Evolutionary conservation across 2,113 vertebrate genomes (phyloP).

Genomic region (Fukomys damarensis): DNA sequence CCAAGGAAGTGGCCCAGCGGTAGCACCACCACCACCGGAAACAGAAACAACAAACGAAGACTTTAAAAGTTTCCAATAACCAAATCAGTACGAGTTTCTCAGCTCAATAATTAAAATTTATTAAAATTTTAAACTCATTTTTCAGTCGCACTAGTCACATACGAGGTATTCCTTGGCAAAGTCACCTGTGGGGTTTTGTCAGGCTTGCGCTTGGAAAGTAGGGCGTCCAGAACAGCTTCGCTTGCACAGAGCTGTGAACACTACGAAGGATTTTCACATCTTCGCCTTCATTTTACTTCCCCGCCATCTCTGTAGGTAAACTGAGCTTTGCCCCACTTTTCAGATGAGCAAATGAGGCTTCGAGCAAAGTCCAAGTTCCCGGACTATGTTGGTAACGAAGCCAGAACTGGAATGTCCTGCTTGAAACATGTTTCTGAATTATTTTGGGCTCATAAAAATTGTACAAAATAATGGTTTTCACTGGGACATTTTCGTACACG

Average conservation of each 20-base stretch:
- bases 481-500: neutral
- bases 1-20: too few species aligned
- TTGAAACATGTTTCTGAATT: neutral
- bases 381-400: neutral
- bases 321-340: neutral
- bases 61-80: neutral
- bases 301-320: neutral
- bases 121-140: neutral
- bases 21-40: neutral
- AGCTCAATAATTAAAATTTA: neutral
- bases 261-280: neutral
- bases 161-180: neutral
- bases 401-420: neutral
- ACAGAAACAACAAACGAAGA: neutral
- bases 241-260: neutral
- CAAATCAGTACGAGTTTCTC: neutral
- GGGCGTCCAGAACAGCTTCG: neutral
- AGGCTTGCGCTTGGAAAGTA: neutral
- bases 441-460: neutral
- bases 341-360: conserved; percentile 7
- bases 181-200: neutral
- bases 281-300: neutral
- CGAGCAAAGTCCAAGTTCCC: conserved; percentile 1
- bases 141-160: neutral
- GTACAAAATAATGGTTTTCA: too few species aligned